These are phyloP conservation scores for Cryptocheilus praepositus DNA, from an alignment of 2,888 invertebrate species.

Conservation along the genomic window DNA sequence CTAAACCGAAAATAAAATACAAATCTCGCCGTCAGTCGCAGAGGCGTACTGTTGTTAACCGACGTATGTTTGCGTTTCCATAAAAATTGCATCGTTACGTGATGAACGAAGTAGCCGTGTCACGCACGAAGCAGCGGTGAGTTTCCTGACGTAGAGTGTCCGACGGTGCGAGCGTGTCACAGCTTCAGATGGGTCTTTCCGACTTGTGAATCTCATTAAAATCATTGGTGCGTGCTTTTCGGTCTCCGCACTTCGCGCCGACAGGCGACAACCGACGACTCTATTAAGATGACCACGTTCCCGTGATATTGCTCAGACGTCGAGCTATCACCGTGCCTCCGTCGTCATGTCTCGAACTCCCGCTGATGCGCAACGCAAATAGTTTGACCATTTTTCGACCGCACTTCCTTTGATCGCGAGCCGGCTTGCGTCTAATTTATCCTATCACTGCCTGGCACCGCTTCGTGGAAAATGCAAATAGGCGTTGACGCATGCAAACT, in stretches of 20 bases:
- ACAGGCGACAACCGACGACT: constrained; percentile 59
- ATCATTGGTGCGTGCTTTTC: constrained; percentile 70
- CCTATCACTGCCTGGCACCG: too few species aligned
- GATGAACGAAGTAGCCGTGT: neutral
- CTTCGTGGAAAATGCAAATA: too few species aligned
- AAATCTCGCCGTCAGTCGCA: too few species aligned
- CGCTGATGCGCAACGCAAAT: neutral
- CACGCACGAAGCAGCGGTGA: constrained; percentile 12
- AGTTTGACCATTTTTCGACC: neutral
- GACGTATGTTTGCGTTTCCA: neutral
- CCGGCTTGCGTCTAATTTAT: neutral
- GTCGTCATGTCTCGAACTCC: constrained; percentile 20
- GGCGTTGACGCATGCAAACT: too few species aligned
- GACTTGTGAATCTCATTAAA: constrained; percentile 74
- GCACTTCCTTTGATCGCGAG: too few species aligned
- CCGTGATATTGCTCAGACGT: constrained; percentile 73
- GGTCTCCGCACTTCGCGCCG: constrained; percentile 61
- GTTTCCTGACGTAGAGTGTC: constrained; percentile 36
- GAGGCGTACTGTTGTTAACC: too few species aligned
- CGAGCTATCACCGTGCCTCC: constrained; percentile 50
- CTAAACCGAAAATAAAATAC: too few species aligned
- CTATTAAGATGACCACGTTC: constrained; percentile 74
- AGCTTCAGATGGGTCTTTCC: constrained; percentile 53
- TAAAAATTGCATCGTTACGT: neutral
- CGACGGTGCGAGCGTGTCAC: constrained; percentile 45